Conservation (phyloP, 1,140 invertebrate species). For the Brachystomella parvula region DNA sequence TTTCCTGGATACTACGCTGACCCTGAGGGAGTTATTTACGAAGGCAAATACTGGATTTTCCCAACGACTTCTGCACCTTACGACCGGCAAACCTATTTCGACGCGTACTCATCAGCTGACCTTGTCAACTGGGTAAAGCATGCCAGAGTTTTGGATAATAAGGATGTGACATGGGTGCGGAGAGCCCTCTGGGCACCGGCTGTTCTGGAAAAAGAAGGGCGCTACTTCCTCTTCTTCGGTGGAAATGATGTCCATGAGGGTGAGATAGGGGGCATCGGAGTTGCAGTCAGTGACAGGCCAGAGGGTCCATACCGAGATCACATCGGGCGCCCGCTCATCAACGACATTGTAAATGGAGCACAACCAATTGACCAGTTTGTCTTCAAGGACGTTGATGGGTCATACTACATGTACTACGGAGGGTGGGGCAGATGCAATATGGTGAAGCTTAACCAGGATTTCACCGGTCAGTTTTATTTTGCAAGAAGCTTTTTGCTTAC, state of each 20-base stretch:
- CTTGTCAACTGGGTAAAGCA: slow-evolving; percentile 19
- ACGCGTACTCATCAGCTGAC: slow-evolving; percentile 17
- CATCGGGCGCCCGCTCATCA: slow-evolving; percentile 14
- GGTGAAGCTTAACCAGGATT: slow-evolving; percentile 13
- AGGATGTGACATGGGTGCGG: slow-evolving; percentile 9
- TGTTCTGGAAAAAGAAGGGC: slow-evolving; percentile 6
- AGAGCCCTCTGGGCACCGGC: slow-evolving; percentile 17
- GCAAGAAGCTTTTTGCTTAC: no score
- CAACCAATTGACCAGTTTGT: slow-evolving; percentile 22
- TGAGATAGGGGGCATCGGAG: slow-evolving; percentile 23
- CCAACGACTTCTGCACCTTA: slow-evolving; percentile 14
- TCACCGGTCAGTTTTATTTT: no score
- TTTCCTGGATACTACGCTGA: slow-evolving; percentile 22
- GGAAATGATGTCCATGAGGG: slow-evolving; percentile 9
- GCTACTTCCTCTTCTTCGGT: slow-evolving; percentile 16
- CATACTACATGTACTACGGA: slow-evolving; percentile 23
- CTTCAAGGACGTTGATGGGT: slow-evolving; percentile 15
- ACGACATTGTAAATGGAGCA: slow-evolving; percentile 13
- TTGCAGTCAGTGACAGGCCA: slow-evolving; percentile 16
- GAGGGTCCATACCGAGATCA: slow-evolving; percentile 20
- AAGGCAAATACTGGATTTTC: slow-evolving; percentile 17
- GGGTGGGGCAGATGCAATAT: slow-evolving; percentile 18
- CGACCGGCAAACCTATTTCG: slow-evolving; percentile 11
- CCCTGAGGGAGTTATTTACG: no score
- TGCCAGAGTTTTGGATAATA: neutral